These are phyloP conservation scores for Erpobdella octoculata DNA, from an alignment of 2,888 invertebrate species.

Conservation along the genomic window DNA sequence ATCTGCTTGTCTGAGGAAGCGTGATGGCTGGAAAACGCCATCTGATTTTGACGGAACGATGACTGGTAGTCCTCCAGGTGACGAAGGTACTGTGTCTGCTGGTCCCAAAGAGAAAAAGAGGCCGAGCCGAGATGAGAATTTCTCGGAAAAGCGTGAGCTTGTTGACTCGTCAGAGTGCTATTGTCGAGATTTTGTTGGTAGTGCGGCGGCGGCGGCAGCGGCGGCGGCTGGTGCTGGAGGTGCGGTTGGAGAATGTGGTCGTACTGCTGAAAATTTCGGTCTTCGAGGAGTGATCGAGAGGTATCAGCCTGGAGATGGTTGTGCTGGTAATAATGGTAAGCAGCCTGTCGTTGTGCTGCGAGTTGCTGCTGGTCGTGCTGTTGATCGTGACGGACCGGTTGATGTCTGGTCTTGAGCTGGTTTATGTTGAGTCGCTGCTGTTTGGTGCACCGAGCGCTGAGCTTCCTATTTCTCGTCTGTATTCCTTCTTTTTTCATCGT, in stretches of 20 bases:
- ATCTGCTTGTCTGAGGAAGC: no score
- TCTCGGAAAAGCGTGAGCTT: no score
- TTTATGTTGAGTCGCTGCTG: neutral
- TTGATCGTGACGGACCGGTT: neutral
- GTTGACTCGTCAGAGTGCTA: no score
- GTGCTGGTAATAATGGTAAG: neutral
- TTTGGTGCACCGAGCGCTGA: neutral
- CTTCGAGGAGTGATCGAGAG: slow-evolving; percentile 2
- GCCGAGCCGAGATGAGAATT: no score
- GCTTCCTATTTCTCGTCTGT: slow-evolving; percentile 24
- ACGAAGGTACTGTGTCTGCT: no score
- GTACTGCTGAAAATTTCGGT: neutral
- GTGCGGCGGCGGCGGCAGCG: neutral
- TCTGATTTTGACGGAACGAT: no score
- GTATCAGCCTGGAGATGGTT: no score
- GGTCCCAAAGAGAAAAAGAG: no score
- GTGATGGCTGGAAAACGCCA: no score
- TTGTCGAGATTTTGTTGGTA: slow-evolving; percentile 1
- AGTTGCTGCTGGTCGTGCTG: neutral
- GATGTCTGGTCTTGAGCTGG: neutral
- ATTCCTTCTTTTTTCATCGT: slow-evolving; percentile 27
- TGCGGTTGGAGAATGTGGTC: neutral
- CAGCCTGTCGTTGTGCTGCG: neutral
- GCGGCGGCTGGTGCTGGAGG: neutral
- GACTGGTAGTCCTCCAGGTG: no score